Percentiles rank a stretch among this genome's conserved stretches.
These are phyloP conservation scores for Bombus breviceps DNA, from an alignment of 1,140 invertebrate species.

Conservation along the genomic window DNA sequence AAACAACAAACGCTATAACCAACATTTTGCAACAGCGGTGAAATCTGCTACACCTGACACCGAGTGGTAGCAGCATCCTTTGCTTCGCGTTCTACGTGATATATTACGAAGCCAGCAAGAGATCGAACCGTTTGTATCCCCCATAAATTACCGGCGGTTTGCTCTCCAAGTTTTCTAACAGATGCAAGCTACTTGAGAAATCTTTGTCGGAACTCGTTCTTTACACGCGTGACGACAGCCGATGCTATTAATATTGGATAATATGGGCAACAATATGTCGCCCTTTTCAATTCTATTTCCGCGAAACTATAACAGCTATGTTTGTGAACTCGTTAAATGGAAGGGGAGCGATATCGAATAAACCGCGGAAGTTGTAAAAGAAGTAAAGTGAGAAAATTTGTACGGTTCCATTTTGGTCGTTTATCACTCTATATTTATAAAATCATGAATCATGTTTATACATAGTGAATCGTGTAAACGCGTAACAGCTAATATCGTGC, in stretches of 20 bases:
- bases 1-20: background rate
- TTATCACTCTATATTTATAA: background rate
- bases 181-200: conserved; percentile 39
- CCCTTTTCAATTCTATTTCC: background rate
- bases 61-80: background rate
- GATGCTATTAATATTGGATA: conserved; percentile 14
- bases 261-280: background rate
- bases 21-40: background rate
- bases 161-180: conserved; percentile 6
- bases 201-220: conserved; percentile 2
- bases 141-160: conserved; percentile 39
- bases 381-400: background rate
- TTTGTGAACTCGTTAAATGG: background rate
- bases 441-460: too few relatives aligned
- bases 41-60: conserved; percentile 34
- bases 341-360: background rate
- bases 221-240: too few relatives aligned
- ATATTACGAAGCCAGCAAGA: conserved; percentile 37
- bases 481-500: background rate
- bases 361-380: too few relatives aligned
- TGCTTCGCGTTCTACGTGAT: conserved; percentile 8
- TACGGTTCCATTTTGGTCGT: background rate
- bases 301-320: background rate
- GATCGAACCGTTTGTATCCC: conserved; percentile 47
- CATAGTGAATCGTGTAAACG: background rate